Percentiles rank a stretch among this genome's conserved stretches.
Conservation (phyloP, 2,888 invertebrate species). For the Euplagia quadripunctaria region DNA sequence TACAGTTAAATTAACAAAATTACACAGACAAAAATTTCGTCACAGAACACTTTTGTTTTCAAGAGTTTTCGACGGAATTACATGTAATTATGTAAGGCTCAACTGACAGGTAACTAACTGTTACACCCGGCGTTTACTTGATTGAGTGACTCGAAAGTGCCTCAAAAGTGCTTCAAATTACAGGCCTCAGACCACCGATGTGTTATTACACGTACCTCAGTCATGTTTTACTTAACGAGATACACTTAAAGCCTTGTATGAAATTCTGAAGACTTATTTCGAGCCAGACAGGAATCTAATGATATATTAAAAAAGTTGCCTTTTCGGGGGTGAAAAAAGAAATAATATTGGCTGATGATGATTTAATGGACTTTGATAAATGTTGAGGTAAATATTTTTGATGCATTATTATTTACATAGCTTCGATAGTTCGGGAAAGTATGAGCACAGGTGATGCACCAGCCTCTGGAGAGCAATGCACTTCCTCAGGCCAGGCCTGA, state of each 20-base stretch:
- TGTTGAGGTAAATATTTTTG: too few relatives aligned
- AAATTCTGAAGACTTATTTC: conserved; percentile 48
- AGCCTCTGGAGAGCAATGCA: too few relatives aligned
- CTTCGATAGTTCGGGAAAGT: too few relatives aligned
- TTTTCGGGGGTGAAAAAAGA: too few relatives aligned
- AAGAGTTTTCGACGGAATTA: conserved; percentile 48
- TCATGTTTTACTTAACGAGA: conserved; percentile 56
- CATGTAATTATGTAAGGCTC: conserved; percentile 48
- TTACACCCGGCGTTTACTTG: conserved; percentile 60
- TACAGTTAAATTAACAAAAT: conserved; percentile 26
- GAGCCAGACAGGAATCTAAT: conserved; percentile 28
- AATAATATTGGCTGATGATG: too few relatives aligned
- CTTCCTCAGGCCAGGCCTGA: too few relatives aligned
- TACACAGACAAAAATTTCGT: conserved; percentile 39
- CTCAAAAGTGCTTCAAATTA: conserved; percentile 66
- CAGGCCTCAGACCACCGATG: conserved; percentile 53
- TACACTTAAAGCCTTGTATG: conserved; percentile 40
- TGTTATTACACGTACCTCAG: conserved; percentile 50
- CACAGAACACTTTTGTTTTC: conserved; percentile 55
- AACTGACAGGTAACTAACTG: conserved; percentile 49
- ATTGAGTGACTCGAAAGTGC: conserved; percentile 68
- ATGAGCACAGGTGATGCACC: too few relatives aligned
- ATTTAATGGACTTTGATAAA: too few relatives aligned
- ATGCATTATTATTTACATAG: too few relatives aligned
- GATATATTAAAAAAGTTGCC: background rate